Base-by-base conservation (phyloP, 37 sponge, comb jelly and placozoan genomes). In the Beroe forskalii region DNA sequence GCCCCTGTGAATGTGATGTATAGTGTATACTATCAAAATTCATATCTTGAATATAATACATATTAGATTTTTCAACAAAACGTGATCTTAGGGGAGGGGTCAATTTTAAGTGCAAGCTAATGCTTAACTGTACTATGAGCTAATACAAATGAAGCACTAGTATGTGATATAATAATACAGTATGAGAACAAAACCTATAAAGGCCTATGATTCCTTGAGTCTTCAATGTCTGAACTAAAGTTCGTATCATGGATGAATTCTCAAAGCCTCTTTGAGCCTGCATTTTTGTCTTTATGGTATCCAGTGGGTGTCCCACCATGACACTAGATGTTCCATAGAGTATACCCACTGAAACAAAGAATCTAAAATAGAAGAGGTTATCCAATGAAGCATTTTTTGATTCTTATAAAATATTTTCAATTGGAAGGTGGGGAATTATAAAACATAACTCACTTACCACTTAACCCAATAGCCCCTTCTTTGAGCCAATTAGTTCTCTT, bases 201-300 rank as follows among this genome's bases (percentile, higher is more conserved):
- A 98, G 92, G 0, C 99, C 99, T 8, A 91, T 62, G 0, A 98
- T 62, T 20, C 96, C 96, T 60, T 96, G 94, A 0, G 69, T 69
- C 23, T 91, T 76, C 25, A 98, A 40, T 0, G 99, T 98, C 36
- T 92, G 67, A 12, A 92, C 28, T 1, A 35, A 27, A 1, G 86
- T 80, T 48, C 86, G 0, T 20, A 80, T 6, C 99, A 98, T 98
- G 63, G 67, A 92, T 9, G 91, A 42, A 0, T 55, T 67, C 76
- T 98, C 99, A 83, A 95, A 98, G 0, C 99, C 99, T 25, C 36
- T 62, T 91, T 98, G 99, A 0, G 99, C 99, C 76, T 98, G 99
- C 99, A 98, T 98, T 83, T 98, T 98, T 1, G 99, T 98, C 91
- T 98, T 98, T 90, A 98, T 94, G 1, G 99, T 98, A 91, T 98